Conservation (phyloP, 2,113 vertebrate genomes). For the Prunella fulvescens region DNA sequence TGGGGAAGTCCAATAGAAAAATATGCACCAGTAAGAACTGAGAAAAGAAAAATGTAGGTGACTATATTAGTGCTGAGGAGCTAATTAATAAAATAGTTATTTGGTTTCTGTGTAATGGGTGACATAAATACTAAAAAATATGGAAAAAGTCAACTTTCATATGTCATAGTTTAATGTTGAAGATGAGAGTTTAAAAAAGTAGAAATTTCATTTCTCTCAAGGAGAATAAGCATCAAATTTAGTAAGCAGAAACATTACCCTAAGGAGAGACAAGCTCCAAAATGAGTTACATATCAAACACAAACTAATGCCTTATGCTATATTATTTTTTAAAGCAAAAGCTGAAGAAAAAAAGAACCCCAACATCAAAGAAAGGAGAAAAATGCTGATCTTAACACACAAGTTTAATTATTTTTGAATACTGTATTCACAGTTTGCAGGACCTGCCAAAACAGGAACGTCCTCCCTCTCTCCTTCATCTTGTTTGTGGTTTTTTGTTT, state of each 20-base stretch:
- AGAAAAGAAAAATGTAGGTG: not conserved
- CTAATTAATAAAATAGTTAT: not conserved
- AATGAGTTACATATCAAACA: not conserved
- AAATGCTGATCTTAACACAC: not conserved
- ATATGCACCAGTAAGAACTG: not conserved
- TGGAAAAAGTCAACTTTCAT: not conserved
- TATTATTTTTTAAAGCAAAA: not conserved
- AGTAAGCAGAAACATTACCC: not conserved
- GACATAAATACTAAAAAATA: not conserved
- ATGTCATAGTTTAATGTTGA: not conserved
- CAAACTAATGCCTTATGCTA: not conserved
- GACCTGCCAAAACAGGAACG: not conserved
- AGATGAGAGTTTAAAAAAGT: not conserved
- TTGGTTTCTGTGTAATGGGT: not conserved
- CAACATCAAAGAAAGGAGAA: not conserved
- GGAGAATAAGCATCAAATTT: not conserved
- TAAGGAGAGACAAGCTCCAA: not conserved
- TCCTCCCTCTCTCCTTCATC: fast-evolving
- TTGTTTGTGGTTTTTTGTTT: not conserved
- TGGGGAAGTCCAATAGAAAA: not conserved
- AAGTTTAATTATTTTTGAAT: not conserved
- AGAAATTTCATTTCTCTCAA: not conserved
- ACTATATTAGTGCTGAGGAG: not conserved
- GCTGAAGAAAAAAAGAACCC: not conserved
- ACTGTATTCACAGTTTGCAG: not conserved